Base-by-base conservation (phyloP, 2,888 invertebrate species). In the Crepidodera aurea region DNA sequence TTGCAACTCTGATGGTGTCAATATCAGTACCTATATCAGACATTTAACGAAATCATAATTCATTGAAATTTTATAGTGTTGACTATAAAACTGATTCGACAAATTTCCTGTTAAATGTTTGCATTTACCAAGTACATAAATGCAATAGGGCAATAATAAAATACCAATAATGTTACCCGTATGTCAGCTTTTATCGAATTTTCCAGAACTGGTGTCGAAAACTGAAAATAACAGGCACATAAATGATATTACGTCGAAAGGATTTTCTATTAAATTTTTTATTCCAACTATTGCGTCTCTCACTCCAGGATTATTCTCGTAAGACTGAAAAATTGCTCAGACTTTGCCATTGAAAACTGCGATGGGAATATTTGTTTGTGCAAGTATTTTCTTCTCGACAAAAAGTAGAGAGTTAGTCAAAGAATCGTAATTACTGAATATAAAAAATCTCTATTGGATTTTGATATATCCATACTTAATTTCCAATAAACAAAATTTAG, bases 131-230 rank as follows among this genome's bases (percentile, higher is more conserved):
- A 8, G 40, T 42, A 42, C 19, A 42, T 16, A 16, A 42, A 42
- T 4, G 42, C 51, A 44, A 22, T 32, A 16, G n/a, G 37, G 51
- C n/a, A n/a, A n/a, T n/a, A n/a, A n/a, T 56, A 51, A 61, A 61
- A 51, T 39, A 40, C 56, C 57, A 64, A 57, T 57, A 60, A 60
- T 60, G 40, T 56, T 57, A 48, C 44, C 54, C 48, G 46, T 64
- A 39, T 60, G 64, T 64, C 60, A 64, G 64, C 51, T 60, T 64
- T 60, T 57, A 56, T 64, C 60, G 60, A 64, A 57, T 60, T 64
- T 56, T 59, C 56, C 32, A 48, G 53, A 60, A 50, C 51, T 60
- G 55, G 39, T 46, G 56, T 60, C 40, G 63, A 60, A 60, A 64
- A 59, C 63, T 56, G 60, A 56, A 56, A 64, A 60, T 64, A 64